phyloP scores from a whole-genome alignment of 2,888 invertebrate genomes.

The Lamellibrachia satsuma region DNA sequence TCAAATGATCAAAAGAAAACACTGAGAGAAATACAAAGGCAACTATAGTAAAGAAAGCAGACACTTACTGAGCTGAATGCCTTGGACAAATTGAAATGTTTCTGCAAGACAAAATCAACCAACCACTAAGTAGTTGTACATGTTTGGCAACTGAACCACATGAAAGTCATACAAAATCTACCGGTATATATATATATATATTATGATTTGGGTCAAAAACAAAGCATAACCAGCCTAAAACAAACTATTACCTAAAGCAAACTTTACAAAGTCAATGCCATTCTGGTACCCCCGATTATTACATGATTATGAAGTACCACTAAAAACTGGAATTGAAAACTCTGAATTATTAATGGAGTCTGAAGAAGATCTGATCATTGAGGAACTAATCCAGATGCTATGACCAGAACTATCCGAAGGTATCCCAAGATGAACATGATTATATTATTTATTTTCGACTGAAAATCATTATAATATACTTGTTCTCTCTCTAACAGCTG shows the following conservation, averaged over 20 bases:
- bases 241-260: background rate
- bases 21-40: too few relatives aligned
- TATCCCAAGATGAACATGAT: too few relatives aligned
- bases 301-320: too few relatives aligned
- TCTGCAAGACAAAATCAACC: slow-evolving; percentile 31
- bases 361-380: too few relatives aligned
- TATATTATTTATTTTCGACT: background rate
- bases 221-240: background rate
- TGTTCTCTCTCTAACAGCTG: too few relatives aligned
- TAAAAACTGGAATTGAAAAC: too few relatives aligned
- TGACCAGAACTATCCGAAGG: too few relatives aligned
- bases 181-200: background rate
- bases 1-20: too few relatives aligned
- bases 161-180: background rate
- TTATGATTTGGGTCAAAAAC: background rate
- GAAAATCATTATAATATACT: background rate
- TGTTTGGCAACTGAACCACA: background rate
- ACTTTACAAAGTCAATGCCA: background rate
- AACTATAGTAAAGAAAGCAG: background rate
- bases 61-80: slow-evolving; percentile 38
- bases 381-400: too few relatives aligned
- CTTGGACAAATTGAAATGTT: slow-evolving; percentile 29
- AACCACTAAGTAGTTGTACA: background rate
- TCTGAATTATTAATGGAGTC: too few relatives aligned
- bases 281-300: too few relatives aligned